Base-by-base conservation (phyloP, 2,888 invertebrate species). In the Mythimna loreyi region DNA sequence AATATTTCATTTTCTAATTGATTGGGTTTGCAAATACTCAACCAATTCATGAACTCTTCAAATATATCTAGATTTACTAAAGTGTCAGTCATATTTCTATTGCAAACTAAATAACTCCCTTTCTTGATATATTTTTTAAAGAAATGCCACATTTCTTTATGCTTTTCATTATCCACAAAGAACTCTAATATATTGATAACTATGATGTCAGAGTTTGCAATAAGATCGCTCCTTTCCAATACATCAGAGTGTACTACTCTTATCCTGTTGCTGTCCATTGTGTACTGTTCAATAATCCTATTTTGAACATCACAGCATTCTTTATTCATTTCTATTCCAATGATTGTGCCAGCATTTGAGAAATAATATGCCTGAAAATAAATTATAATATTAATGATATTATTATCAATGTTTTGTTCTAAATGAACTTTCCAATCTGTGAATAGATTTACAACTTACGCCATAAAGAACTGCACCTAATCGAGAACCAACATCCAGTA, bases 171-270 rank as follows among this genome's bases (percentile, higher is more conserved):
- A 52, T 96, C 91, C 70, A 97, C 92, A 92, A 97, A 97, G 87
- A 97, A 97, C 84, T 97, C 97, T 86, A 97, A 96, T 3, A 97
- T 96, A 91, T 97, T 98, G 81, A 97, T 97, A 66, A 97, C 91
- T 33, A 97, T 90, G 62, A 97, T 92, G 89, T 97, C 96, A 19
- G 97, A 96, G 67, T 90, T 88, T 67, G 92, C 83, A 23, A 97
- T 88, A 43, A 97, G 86, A 71, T 97, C 96, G 72, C 92, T 89
- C 71, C 95, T 94, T 16, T 96, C 93, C 79, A 96, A 92, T 45
- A 97, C 94, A 89, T 97, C 96, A 30, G 96, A 96, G 85, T 97
- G 93, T 5, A 97, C 83, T 40, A 97, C 90, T 90, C 95, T 94
- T 47, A 97, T 91, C 78, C 96, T 94, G 68, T 96, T 89, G 5